These are phyloP conservation scores for Siphlonurus alternatus DNA, from an alignment of 2,888 invertebrate species.

Conservation along the genomic window DNA sequence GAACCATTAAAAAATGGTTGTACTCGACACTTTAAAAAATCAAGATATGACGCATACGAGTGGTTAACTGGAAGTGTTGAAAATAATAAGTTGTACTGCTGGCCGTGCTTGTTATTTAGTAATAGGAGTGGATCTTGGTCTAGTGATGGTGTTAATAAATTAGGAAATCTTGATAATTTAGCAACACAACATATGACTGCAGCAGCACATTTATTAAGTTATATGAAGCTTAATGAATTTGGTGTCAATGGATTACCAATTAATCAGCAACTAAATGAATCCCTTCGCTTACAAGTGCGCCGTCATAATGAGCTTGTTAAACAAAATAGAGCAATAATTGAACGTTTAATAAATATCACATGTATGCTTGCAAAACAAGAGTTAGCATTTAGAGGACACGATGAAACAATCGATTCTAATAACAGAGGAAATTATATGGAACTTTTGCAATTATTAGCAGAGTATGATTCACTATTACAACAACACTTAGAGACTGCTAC, in stretches of 20 bases:
- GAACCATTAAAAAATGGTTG: neutral
- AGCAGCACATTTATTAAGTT: neutral
- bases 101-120: neutral
- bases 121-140: neutral
- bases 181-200: too few relatives aligned
- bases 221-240: too few relatives aligned
- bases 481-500: slow-evolving; percentile 3
- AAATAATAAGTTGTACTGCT: neutral
- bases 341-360: slow-evolving; percentile 14
- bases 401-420: slow-evolving; percentile 12
- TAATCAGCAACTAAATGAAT: neutral
- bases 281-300: neutral
- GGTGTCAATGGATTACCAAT: too few relatives aligned
- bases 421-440: slow-evolving; percentile 13
- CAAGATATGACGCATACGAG: neutral
- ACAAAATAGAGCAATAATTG: slow-evolving; percentile 15
- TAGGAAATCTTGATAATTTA: neutral
- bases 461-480: slow-evolving; percentile 5
- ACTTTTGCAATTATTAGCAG: slow-evolving; percentile 3
- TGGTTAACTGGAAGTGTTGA: neutral
- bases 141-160: neutral
- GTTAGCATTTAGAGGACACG: slow-evolving; percentile 12
- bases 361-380: slow-evolving; percentile 14
- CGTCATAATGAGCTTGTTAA: slow-evolving; percentile 16
- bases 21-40: neutral